A percentile compares a stretch with the other conserved stretches of the same genome.
Conservation (phyloP, 1,140 invertebrate genomes). For the Adelges cooleyi region DNA sequence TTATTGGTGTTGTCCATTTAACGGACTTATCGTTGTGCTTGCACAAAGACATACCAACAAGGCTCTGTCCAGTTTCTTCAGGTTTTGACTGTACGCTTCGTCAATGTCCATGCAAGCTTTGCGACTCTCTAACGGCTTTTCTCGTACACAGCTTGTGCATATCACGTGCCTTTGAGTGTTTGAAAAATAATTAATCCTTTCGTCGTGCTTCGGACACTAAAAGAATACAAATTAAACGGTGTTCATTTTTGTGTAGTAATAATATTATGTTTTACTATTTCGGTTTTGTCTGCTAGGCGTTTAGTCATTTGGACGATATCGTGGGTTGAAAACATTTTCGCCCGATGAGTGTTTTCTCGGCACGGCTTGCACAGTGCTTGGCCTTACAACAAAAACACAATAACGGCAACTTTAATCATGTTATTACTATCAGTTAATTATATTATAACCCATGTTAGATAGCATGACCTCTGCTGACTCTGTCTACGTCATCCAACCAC, state of each 20-base stretch:
- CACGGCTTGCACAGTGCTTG: slow-evolving; percentile 57
- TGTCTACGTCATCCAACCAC: too few relatives aligned
- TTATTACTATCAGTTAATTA: too few relatives aligned
- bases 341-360: slow-evolving; percentile 56
- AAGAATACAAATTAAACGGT: slow-evolving; percentile 29
- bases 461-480: too few relatives aligned
- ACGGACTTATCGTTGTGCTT: not conserved
- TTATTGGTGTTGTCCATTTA: slow-evolving; percentile 4
- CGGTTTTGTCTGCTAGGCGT: slow-evolving; percentile 51
- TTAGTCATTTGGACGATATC: slow-evolving; percentile 60
- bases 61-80: slow-evolving; percentile 52
- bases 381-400: slow-evolving; percentile 44
- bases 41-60: slow-evolving; percentile 37
- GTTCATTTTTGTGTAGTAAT: not conserved
- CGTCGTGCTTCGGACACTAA: slow-evolving; percentile 53
- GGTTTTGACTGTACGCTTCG: slow-evolving; percentile 54
- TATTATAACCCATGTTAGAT: too few relatives aligned
- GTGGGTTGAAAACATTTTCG: slow-evolving; percentile 61
- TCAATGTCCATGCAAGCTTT: slow-evolving; percentile 59
- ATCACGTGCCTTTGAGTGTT: slow-evolving; percentile 54
- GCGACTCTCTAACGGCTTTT: slow-evolving; percentile 50
- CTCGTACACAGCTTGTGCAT: slow-evolving; percentile 57
- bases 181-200: slow-evolving; percentile 61
- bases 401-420: too few relatives aligned
- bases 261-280: slow-evolving; percentile 39